Percentiles rank a stretch among this genome's conserved stretches.
phyloP scores from a whole-genome alignment of 2,113 vertebrate genomes.

The Excalfactoria chinensis region DNA sequence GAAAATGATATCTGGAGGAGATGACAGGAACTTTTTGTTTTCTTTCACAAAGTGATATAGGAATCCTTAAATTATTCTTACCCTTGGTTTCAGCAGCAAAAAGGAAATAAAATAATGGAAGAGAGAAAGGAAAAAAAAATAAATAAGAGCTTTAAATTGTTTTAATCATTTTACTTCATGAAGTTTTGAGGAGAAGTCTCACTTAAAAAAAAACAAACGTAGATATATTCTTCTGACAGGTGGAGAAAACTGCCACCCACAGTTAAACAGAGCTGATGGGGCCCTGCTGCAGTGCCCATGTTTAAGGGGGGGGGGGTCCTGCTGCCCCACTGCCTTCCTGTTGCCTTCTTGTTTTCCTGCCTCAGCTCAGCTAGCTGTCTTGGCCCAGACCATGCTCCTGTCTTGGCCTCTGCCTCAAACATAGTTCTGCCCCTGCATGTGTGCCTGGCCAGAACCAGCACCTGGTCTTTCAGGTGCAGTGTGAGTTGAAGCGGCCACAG shows the following conservation, averaged over 20 bases:
- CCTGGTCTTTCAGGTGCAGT: not conserved
- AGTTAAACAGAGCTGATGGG: not conserved
- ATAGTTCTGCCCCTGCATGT: not conserved
- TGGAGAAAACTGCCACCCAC: fast-evolving
- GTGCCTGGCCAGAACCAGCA: not conserved
- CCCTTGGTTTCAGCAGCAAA: not conserved
- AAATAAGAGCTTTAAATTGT: not conserved
- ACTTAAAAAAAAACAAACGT: not conserved
- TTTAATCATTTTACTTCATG: not conserved
- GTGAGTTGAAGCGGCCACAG: not conserved
- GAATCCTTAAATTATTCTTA: not conserved
- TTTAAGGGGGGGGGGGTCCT: not conserved
- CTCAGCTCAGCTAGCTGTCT: not conserved
- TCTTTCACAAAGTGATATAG: not conserved
- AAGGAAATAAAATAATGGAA: not conserved
- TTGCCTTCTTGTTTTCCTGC: not conserved
- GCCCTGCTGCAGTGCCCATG: not conserved
- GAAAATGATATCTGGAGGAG: not conserved
- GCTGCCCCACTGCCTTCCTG: too few species aligned
- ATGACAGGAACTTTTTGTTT: not conserved
- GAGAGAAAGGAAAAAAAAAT: not conserved
- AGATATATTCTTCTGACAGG: not conserved
- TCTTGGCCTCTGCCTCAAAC: not conserved
- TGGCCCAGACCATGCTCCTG: too few species aligned
- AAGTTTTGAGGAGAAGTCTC: not conserved